These are phyloP conservation scores for Hoplostethus mediterraneus DNA, from an alignment of 2,797 vertebrate genomes.

Conservation along the genomic window DNA sequence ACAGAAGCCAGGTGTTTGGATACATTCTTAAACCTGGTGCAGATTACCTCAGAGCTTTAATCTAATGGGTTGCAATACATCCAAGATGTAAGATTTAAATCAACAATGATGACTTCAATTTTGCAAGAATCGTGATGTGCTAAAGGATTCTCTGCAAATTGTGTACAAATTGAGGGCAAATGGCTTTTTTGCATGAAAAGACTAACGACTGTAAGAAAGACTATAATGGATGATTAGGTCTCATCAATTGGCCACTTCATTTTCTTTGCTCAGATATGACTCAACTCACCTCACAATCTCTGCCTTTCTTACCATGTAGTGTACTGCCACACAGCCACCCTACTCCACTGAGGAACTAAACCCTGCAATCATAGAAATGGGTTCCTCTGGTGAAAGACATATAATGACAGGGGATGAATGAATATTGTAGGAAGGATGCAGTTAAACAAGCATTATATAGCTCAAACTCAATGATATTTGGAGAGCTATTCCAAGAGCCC, in stretches of 20 bases:
- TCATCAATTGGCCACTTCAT: slow-evolving; percentile 31
- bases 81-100: slow-evolving; percentile 54
- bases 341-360: slow-evolving; percentile 62
- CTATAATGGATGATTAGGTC: slow-evolving; percentile 28
- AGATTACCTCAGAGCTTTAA: slow-evolving; percentile 69
- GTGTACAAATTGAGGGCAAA: slow-evolving; percentile 42
- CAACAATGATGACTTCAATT: slow-evolving; percentile 66
- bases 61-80: slow-evolving; percentile 50
- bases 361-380: slow-evolving; percentile 76
- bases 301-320: slow-evolving; percentile 34
- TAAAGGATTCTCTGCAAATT: slow-evolving; percentile 32
- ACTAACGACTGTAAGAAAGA: neutral
- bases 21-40: slow-evolving; percentile 60
- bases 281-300: slow-evolving; percentile 52
- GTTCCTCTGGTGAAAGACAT: slow-evolving; percentile 67
- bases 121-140: slow-evolving; percentile 39
- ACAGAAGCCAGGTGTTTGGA: slow-evolving; percentile 68
- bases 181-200: slow-evolving; percentile 40
- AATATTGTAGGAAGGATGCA: slow-evolving; percentile 74
- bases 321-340: slow-evolving; percentile 55
- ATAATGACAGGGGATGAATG: slow-evolving; percentile 74
- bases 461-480: slow-evolving; percentile 79
- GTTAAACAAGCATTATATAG: slow-evolving; percentile 79
- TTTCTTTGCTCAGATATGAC: slow-evolving; percentile 34
- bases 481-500: slow-evolving; percentile 76